These are phyloP conservation scores for Tuberolachnus salignus DNA, from an alignment of 2,888 invertebrate genomes.

Conservation along the genomic window DNA sequence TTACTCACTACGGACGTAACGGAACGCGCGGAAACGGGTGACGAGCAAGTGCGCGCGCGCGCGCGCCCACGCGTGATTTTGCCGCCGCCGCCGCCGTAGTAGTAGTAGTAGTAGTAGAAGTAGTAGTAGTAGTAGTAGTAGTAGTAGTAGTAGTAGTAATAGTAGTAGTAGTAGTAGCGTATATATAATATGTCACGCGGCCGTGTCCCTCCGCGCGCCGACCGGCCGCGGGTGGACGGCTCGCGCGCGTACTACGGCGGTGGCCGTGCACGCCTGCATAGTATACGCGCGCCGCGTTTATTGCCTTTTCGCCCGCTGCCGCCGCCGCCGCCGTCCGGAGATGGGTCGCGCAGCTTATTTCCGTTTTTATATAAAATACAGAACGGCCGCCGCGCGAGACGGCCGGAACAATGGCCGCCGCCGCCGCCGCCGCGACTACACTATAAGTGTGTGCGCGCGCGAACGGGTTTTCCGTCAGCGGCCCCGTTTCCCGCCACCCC, in stretches of 20 bases:
- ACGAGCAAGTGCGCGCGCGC: neutral
- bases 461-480: neutral
- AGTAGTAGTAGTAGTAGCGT: too few relatives aligned
- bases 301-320: slow-evolving; percentile 19
- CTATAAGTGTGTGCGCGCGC: neutral
- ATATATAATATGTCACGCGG: neutral
- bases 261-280: neutral
- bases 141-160: too few relatives aligned
- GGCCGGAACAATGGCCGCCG: slow-evolving; percentile 33
- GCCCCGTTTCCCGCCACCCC: neutral
- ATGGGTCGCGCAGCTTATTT: slow-evolving; percentile 42
- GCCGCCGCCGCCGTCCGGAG: slow-evolving; percentile 15
- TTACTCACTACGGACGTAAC: too few relatives aligned
- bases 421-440: too few relatives aligned
- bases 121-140: too few relatives aligned
- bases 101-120: too few relatives aligned
- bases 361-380: slow-evolving; percentile 43
- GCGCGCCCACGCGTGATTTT: neutral
- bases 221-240: neutral
- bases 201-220: neutral
- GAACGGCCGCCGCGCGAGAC: slow-evolving; percentile 9
- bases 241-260: neutral
- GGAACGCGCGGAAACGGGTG: too few relatives aligned
- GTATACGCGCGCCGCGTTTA: neutral
- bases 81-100: too few relatives aligned